phyloP scores from a whole-genome alignment of 2,797 vertebrate genomes.

The Buceros bicornis region DNA sequence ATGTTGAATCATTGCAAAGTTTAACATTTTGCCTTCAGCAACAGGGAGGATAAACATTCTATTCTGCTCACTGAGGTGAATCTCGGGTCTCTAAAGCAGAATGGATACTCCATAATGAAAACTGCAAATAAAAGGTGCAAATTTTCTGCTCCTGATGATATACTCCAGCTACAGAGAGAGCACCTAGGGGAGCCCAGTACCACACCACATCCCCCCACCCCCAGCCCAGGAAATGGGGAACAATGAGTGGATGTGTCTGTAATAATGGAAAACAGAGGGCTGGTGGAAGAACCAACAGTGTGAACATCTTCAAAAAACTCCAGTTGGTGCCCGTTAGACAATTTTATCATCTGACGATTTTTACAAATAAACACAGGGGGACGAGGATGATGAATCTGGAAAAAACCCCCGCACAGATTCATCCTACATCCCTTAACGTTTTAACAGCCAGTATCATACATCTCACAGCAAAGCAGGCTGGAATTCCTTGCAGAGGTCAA shows the following conservation, averaged over 20 bases:
- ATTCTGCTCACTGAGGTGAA: constrained; percentile 19
- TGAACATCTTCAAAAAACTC: neutral
- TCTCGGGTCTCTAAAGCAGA: constrained; percentile 22
- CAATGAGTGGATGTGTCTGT: neutral
- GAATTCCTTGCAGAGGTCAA: neutral
- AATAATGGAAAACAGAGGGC: neutral
- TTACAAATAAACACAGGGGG: neutral
- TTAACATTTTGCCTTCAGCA: constrained; percentile 9
- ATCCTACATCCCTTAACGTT: neutral
- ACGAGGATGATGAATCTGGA: neutral
- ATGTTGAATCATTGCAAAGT: neutral
- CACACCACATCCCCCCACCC: neutral
- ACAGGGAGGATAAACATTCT: neutral
- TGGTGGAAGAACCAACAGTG: neutral
- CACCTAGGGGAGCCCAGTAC: neutral
- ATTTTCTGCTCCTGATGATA: neutral
- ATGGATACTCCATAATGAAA: neutral
- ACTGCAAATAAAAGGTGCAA: neutral
- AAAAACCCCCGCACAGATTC: neutral
- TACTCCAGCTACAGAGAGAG: neutral
- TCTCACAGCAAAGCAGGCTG: neutral
- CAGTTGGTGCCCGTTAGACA: neutral
- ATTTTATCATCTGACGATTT: neutral
- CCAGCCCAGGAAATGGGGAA: constrained; percentile 12
- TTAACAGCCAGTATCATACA: neutral